phyloP scores from a whole-genome alignment of 2,113 vertebrate species.

The Poecile atricapillus region DNA sequence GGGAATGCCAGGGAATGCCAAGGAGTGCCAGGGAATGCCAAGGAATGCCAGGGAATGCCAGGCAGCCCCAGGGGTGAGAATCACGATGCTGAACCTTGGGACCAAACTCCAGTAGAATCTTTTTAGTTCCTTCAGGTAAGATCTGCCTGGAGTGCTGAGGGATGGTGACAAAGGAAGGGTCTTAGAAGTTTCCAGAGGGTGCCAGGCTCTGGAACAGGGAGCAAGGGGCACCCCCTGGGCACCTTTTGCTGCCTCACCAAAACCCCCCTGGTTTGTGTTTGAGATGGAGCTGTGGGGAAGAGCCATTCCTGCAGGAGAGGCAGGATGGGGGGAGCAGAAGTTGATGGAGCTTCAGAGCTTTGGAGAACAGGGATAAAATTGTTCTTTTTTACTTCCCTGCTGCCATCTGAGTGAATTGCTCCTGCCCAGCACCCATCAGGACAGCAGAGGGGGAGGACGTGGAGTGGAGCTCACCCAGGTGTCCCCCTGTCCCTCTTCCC shows the following conservation, averaged over 20 bases:
- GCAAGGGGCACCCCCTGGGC: no score
- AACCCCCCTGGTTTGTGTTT: neutral
- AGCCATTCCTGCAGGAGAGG: neutral
- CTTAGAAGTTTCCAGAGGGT: neutral
- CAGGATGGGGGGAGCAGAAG: neutral
- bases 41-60: neutral
- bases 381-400: neutral
- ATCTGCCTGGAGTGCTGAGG: neutral
- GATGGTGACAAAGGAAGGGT: neutral
- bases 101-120: neutral
- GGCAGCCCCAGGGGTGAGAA: neutral
- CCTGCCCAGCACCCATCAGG: neutral
- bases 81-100: neutral
- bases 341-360: neutral
- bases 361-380: neutral
- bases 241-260: neutral
- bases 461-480: neutral
- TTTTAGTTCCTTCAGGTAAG: neutral
- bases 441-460: fast-evolving
- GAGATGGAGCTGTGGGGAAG: neutral
- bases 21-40: neutral
- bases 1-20: neutral
- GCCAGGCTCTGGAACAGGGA: neutral
- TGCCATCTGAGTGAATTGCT: neutral
- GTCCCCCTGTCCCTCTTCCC: neutral